Base-by-base conservation (phyloP, 2,113 vertebrate genomes). In the Xenotilapia longispinis region DNA sequence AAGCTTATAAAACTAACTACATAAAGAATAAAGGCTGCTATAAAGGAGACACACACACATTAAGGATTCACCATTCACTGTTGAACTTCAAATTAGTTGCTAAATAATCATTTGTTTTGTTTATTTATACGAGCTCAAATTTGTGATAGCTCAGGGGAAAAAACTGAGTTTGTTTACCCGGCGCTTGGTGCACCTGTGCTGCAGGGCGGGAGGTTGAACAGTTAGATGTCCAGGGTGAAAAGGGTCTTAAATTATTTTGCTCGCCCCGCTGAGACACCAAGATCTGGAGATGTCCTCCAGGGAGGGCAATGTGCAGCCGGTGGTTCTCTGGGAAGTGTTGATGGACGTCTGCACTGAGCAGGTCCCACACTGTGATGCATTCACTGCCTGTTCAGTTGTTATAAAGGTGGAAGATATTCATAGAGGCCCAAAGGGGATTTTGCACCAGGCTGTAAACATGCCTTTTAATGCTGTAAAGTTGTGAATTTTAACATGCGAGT, bases 1-100 rank as follows among this genome's bases (percentile, higher is more conserved):
- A 68, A 68, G 0, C 17, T 23, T 23, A 42, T 42, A 42, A 23
- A 70, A 23, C 7, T 0, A 65, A 65, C 33, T 23, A 42, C 0
- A 0, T 73, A 10, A 73, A 26, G 21, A 73, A 45, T 26, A 73
- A 73, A 73, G 21, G 68, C 40, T 45, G 3, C 14, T 45, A 45
- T 10, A 45, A 73, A 45, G 1, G 0, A 73, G 21, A 73, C 40
- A 2, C 21, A 21, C 21, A 17, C 2, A 28, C 9, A 26, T 0
- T 73, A 73, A 73, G 1, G 38, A 42, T 42, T 42, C 38, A 42
- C 13, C 2, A 45, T 26, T 73, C 38, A 73, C 40, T 26, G 21
- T 40, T 65, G 60, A 65, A 42, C n/a, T 70, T 70, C 21, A 42
- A 0, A 42, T 42, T 70, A 70, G n/a, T 73, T 45, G 13, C 23